Conservation (phyloP, 2,888 invertebrate genomes). For the Platycheirus albimanus region DNA sequence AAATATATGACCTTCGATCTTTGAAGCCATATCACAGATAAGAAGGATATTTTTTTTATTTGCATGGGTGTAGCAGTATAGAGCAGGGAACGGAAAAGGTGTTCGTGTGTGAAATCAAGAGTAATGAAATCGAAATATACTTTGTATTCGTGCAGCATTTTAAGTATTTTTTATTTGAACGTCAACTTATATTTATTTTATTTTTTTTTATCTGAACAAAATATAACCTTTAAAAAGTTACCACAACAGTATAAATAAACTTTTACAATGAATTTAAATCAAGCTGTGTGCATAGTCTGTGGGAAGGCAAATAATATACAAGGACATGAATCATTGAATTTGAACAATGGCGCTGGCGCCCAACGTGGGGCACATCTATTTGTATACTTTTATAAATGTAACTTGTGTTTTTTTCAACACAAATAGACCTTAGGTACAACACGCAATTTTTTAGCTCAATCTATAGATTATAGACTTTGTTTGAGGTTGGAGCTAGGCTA, state of each 20-base stretch:
- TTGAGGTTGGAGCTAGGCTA: too few species aligned
- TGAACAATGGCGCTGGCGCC: too few species aligned
- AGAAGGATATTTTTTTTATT: conserved; percentile 48
- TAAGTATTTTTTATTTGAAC: conserved; percentile 3
- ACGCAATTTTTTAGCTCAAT: too few species aligned
- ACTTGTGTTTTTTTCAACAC: too few species aligned
- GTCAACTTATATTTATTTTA: too few species aligned
- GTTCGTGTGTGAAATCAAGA: conserved; percentile 60
- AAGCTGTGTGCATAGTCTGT: neutral
- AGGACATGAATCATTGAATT: conserved; percentile 2
- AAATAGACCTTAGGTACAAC: too few species aligned
- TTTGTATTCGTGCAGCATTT: conserved; percentile 59
- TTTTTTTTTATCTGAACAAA: too few species aligned
- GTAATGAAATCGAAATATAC: conserved; percentile 55
- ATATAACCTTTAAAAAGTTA: conserved; percentile 22
- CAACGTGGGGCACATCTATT: too few species aligned
- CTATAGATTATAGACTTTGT: too few species aligned
- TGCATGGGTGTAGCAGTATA: conserved; percentile 32
- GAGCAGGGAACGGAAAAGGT: conserved; percentile 24
- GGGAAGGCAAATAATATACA: neutral
- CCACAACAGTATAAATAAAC: conserved; percentile 18
- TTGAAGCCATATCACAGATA: conserved; percentile 47
- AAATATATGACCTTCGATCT: conserved; percentile 37
- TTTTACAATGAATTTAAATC: conserved; percentile 25
- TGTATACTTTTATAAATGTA: too few species aligned